A percentile compares a stretch with the other conserved stretches of the same genome.
phyloP scores from a whole-genome alignment of 2,113 vertebrate species.

The Menura novaehollandiae region DNA sequence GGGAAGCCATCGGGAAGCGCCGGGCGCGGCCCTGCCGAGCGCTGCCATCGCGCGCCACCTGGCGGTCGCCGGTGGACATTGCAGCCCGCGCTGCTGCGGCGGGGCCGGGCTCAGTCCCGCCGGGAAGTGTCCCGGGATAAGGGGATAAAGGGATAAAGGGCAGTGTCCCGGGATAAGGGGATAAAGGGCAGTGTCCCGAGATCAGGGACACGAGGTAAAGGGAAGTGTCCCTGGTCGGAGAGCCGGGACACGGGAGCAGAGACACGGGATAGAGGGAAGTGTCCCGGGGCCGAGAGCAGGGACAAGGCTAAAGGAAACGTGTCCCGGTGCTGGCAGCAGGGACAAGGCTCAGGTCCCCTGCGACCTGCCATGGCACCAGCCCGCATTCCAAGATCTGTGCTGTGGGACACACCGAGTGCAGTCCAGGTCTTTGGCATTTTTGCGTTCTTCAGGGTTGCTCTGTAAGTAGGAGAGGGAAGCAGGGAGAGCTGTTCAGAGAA shows the following conservation, averaged over 20 bases:
- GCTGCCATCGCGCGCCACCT: neutral
- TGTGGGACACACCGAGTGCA: accelerated
- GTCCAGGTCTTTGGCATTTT: neutral
- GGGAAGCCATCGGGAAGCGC: neutral
- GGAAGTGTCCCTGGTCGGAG: neutral
- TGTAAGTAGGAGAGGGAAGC: neutral
- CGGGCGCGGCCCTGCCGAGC: neutral
- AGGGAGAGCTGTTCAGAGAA: accelerated
- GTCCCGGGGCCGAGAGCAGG: neutral
- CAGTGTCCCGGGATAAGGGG: neutral
- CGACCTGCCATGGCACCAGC: accelerated
- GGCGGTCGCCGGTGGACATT: neutral
- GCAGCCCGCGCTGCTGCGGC: neutral
- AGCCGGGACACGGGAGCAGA: neutral
- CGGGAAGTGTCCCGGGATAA: neutral
- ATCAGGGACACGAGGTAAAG: neutral
- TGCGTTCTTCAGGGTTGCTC: neutral
- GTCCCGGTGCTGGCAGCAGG: neutral
- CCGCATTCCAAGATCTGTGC: accelerated
- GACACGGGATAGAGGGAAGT: no score
- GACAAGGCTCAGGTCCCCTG: neutral
- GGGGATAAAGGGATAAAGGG: neutral
- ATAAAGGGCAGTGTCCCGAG: neutral
- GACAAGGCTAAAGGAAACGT: neutral
- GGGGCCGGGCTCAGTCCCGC: neutral